Conservation (phyloP, 2,888 invertebrate genomes). For the Harpalus rufipes region DNA sequence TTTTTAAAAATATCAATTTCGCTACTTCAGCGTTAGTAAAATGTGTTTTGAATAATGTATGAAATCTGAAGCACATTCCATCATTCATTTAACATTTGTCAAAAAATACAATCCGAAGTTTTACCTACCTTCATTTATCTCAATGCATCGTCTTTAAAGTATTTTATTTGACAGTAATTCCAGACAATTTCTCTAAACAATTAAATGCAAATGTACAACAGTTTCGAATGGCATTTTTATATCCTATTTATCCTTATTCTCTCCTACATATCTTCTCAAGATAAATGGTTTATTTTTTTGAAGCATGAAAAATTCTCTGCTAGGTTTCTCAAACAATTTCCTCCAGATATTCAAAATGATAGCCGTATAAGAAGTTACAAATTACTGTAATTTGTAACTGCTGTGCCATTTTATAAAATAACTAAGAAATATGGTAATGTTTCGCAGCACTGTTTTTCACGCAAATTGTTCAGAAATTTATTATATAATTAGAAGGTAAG, state of each 20-base stretch:
- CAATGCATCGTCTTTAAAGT: slow-evolving; percentile 32
- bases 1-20: background rate
- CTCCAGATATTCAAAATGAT: slow-evolving; percentile 66
- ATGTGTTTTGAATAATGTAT: background rate
- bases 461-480: slow-evolving; percentile 26
- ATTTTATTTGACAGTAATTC: slow-evolving; percentile 64
- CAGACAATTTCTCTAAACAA: slow-evolving; percentile 56
- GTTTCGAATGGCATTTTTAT: slow-evolving; percentile 60
- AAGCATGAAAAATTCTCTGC: slow-evolving; percentile 62
- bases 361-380: slow-evolving; percentile 62
- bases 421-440: slow-evolving; percentile 64
- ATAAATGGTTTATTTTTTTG: slow-evolving; percentile 64
- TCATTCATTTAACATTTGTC: slow-evolving; percentile 35
- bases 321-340: slow-evolving; percentile 65
- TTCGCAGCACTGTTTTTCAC: slow-evolving; percentile 47
- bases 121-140: slow-evolving; percentile 50
- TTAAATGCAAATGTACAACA: slow-evolving; percentile 61
- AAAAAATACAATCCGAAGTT: slow-evolving; percentile 25
- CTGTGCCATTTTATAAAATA: slow-evolving; percentile 59
- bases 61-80: slow-evolving; percentile 28
- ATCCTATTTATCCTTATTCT: slow-evolving; percentile 63
- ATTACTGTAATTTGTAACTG: slow-evolving; percentile 60
- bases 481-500: slow-evolving; percentile 3
- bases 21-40: background rate
- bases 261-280: slow-evolving; percentile 49